These are phyloP conservation scores for Neria commutata DNA, from an alignment of 2,888 invertebrate species.

Conservation along the genomic window DNA sequence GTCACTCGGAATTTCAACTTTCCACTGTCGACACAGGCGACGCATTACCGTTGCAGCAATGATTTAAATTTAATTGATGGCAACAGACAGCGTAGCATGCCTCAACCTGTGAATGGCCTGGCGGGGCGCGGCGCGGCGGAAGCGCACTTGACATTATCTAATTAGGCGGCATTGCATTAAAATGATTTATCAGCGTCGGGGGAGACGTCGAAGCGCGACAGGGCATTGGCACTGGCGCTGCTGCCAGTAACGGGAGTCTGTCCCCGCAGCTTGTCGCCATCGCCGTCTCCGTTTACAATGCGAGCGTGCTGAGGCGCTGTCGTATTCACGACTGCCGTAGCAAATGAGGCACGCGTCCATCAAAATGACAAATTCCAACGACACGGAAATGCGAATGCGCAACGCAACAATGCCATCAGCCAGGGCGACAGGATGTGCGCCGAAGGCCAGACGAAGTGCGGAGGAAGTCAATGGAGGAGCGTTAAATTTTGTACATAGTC, in stretches of 20 bases:
- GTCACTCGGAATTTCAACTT: no score
- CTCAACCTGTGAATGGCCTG: neutral
- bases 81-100: constrained; percentile 28
- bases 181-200: constrained; percentile 31
- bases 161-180: constrained; percentile 36
- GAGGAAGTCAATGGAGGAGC: constrained; percentile 9
- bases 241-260: neutral
- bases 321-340: neutral
- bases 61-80: constrained; percentile 55
- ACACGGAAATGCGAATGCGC: neutral
- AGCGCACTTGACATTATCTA: constrained; percentile 39
- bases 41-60: constrained; percentile 41
- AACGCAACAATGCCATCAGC: neutral
- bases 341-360: constrained; percentile 20
- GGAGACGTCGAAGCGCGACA: neutral
- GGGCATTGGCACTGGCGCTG: neutral
- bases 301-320: neutral
- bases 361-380: constrained; percentile 27
- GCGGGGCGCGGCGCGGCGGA: constrained; percentile 1
- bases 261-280: no score
- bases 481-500: no score
- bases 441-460: neutral
- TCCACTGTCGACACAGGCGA: no score
- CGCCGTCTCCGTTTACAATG: neutral
- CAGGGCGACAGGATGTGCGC: neutral